phyloP scores from a whole-genome alignment of 2,888 invertebrate species.

The Campopleginae sp. region DNA sequence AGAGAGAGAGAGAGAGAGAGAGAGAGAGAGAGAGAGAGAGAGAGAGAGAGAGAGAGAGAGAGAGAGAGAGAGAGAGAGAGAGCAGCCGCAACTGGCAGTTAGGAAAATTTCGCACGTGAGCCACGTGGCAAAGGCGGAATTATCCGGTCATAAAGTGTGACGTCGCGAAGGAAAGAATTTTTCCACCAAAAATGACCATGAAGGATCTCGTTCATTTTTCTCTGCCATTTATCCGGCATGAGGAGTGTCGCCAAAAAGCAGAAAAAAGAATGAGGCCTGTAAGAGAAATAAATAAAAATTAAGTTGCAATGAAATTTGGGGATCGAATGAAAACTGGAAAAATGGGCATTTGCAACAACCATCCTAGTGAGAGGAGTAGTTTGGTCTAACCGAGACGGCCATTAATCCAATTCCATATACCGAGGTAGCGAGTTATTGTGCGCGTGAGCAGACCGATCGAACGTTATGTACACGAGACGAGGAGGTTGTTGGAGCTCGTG shows the following conservation, averaged over 20 bases:
- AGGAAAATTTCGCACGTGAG: conserved; percentile 78
- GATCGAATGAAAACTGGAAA: conserved; percentile 22
- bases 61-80: neutral
- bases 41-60: neutral
- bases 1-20: neutral
- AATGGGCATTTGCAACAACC: conserved; percentile 35
- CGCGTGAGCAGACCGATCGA: conserved; percentile 1
- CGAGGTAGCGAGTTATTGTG: conserved; percentile 21
- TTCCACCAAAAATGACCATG: conserved; percentile 36
- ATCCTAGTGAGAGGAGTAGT: conserved; percentile 19
- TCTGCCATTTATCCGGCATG: neutral
- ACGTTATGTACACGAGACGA: neutral
- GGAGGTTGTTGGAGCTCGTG: conserved; percentile 1
- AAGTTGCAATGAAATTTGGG: neutral
- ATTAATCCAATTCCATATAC: conserved; percentile 66
- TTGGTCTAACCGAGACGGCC: conserved; percentile 48
- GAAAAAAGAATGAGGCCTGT: neutral
- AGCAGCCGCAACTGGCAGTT: conserved; percentile 67
- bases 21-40: neutral
- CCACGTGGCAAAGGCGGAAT: conserved; percentile 73
- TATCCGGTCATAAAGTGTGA: conserved; percentile 69
- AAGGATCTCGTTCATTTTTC: conserved; percentile 31
- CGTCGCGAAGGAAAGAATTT: conserved; percentile 67
- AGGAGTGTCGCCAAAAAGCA: neutral
- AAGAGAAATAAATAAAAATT: neutral